Evolutionary conservation across 2,113 vertebrate genomes (phyloP), one percentile per base, ranked within the genome.

Genomic region (Pardalotus punctatus): DNA sequence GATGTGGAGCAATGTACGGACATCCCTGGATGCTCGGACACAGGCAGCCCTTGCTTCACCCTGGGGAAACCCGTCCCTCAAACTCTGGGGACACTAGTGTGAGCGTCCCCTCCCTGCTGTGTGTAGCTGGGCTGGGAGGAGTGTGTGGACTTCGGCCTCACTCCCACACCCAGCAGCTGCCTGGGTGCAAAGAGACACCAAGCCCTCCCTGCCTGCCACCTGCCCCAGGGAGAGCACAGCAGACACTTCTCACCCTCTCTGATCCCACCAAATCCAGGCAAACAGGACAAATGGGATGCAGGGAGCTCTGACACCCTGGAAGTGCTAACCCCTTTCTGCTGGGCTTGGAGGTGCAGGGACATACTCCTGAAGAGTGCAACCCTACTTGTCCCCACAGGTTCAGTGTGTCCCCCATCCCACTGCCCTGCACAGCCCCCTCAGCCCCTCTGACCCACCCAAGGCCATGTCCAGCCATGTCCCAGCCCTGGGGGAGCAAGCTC

Each of bases 61-160:
- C 35, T 4, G 11, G 35, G 48, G 42, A 89, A 94, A 43, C 22
- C 24, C n/a, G 27, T 13, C 28, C 38, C 74, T 36, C 31, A 8
- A 3, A 48, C 53, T 22, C 28, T 2, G 0, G 42, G 62, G 53
- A 67, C 7, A 4, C 15, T 0, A 8, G 28, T 4, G 7, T 1
- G 1, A 36, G 16, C 5, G 27, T 33, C 45, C 45, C 80, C 64
- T 43, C 65, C 81, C 58, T 3, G 10, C 71, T 70, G 56, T 12
- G 0, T 35, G 48, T 54, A 48, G n/a, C 71, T 48, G 79, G 79
- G 56, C 42, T 2, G 57, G 81, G 67, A 96, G 54, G 56, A 89
- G 81, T 0, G 22, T 0, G 3, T 19, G 90, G 92, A 97, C 95
- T 94, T 96, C 0, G 20, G 53, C 36, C 90, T 22, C 3, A 5